Evolutionary conservation across 2,113 vertebrate species (phyloP).

Genomic region (Lophius piscatorius): DNA sequence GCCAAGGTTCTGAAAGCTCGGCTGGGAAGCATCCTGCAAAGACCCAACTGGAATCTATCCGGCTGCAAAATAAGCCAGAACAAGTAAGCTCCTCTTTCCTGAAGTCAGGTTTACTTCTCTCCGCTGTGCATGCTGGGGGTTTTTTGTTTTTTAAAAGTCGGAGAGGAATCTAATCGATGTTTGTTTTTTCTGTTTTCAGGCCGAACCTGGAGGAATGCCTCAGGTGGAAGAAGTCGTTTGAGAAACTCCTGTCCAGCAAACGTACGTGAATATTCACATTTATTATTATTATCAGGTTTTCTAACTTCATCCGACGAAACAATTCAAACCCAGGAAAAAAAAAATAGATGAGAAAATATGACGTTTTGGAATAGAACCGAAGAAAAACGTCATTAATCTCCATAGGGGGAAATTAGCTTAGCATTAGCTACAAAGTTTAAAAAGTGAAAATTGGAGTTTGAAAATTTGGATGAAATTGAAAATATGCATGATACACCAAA

Average conservation of each 20-base stretch:
- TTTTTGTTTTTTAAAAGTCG: background rate
- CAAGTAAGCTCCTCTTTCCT: conserved; percentile 59
- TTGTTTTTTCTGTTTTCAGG: conserved; percentile 68
- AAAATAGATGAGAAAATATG: too few relatives aligned
- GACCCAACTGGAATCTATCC: conserved; percentile 74
- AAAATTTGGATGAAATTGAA: too few relatives aligned
- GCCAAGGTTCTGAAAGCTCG: conserved; percentile 90
- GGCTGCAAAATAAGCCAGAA: conserved; percentile 75
- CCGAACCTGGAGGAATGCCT: conserved; percentile 86
- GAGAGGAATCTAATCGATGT: conserved; percentile 23
- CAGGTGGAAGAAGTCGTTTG: conserved; percentile 90
- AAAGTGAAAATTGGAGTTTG: too few relatives aligned
- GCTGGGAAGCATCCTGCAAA: conserved; percentile 87
- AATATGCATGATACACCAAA: too few relatives aligned
- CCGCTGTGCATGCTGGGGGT: background rate
- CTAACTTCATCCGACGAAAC: too few relatives aligned
- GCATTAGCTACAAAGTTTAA: too few relatives aligned
- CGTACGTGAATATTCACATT: conserved; percentile 86
- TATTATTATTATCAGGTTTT: too few relatives aligned
- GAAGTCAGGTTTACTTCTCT: background rate
- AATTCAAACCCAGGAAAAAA: too few relatives aligned
- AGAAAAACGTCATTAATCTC: too few relatives aligned
- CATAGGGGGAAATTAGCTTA: too few relatives aligned
- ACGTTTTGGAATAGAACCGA: too few relatives aligned
- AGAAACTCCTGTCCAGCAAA: conserved; percentile 90